Percentiles rank a stretch among this genome's conserved stretches.
These are phyloP conservation scores for Habropoda laboriosa DNA, from an alignment of 1,140 invertebrate species.

Conservation along the genomic window DNA sequence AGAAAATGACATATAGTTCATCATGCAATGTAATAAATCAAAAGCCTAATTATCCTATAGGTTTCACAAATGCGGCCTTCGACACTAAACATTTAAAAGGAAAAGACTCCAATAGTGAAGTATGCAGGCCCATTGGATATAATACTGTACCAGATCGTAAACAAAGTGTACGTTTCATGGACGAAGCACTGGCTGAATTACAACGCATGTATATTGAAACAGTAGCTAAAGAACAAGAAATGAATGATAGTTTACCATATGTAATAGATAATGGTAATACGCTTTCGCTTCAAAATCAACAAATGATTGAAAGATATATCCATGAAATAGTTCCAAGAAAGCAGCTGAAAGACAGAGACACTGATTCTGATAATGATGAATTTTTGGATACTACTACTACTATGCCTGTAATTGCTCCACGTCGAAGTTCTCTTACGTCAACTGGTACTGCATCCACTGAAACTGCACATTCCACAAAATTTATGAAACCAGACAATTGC, in stretches of 20 bases:
- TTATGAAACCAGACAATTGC: constrained; percentile 64
- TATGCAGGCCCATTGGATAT: constrained; percentile 62
- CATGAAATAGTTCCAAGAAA: constrained; percentile 59
- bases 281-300: constrained; percentile 57
- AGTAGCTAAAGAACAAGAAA: constrained; percentile 30
- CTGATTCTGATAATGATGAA: constrained; percentile 78
- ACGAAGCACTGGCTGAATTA: constrained; percentile 71
- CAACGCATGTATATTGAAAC: constrained; percentile 66
- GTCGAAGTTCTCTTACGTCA: constrained; percentile 75
- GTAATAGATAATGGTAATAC: constrained; percentile 56
- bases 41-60: constrained; percentile 61
- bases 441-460: constrained; percentile 69
- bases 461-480: constrained; percentile 55
- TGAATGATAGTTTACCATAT: constrained; percentile 48
- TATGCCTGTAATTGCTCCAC: constrained; percentile 63
- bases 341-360: constrained; percentile 51
- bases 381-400: constrained; percentile 79
- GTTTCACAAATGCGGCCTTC: constrained; percentile 65
- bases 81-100: neutral
- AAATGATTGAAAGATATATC: constrained; percentile 74
- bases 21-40: constrained; percentile 11
- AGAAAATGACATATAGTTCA: neutral
- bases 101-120: constrained; percentile 15
- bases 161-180: constrained; percentile 59
- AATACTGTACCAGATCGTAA: constrained; percentile 42